Base-by-base conservation (phyloP, 1,140 invertebrate genomes). In the Paramacrobiotus metropolitanus region DNA sequence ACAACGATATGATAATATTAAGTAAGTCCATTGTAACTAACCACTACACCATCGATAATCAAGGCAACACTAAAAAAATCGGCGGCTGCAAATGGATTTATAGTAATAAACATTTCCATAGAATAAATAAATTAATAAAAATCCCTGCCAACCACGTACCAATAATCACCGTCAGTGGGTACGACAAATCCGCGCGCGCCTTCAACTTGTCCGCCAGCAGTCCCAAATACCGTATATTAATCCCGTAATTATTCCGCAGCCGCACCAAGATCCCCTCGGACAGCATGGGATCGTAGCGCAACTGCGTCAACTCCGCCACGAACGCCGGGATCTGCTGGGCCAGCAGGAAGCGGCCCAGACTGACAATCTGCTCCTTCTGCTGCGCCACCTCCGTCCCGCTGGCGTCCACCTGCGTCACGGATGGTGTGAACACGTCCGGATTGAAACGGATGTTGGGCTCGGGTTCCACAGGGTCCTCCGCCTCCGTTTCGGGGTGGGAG, bases 391-490 rank as follows among this genome's bases (percentile, higher is more conserved):
- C 76, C 59, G 81, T 80, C 65, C 73, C 72, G 62, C 79, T 74
- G 28, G 79, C 72, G 67, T 85, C 80, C 21, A 81, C 78, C 77
- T 96, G 91, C 60, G 77, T 79, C 34, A 98, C 91, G 62, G 87
- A 87, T 1, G 86, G 84, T 2, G 91, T 95, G 76, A 86, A 97
- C 60, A 95, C 87, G 76, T 98, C 94, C 0, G 94, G 90, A 76
- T 99, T 99, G 73, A 99, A 98, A 59, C 89, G 80, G 62, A 98
- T 86, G 70, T 92, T 89, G 72, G 97, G 96, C 73, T 95, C 90
- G 15, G 9, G 9, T 40, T 40, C 34, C n/a, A 40, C 34, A n/a
- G 34, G 61, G 69, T n/a, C n/a, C n/a, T n/a, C n/a, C n/a, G n/a
- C n/a, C n/a, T n/a, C n/a, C n/a, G n/a, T n/a, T n/a, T n/a, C n/a